phyloP scores from a whole-genome alignment of 2,113 vertebrate species.

The Garra rufa region DNA sequence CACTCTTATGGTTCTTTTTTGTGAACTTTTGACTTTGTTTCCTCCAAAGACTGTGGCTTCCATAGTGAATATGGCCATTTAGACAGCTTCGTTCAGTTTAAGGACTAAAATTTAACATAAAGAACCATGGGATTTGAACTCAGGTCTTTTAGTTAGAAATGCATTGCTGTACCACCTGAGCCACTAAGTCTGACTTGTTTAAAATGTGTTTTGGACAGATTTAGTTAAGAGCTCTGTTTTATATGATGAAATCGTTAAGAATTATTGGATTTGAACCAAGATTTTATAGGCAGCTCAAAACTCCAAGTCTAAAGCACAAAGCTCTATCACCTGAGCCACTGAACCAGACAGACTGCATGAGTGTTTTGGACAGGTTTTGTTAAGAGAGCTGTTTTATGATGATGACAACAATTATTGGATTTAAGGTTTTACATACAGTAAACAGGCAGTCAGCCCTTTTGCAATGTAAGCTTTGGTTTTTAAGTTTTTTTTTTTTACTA shows the following conservation, averaged over 20 bases:
- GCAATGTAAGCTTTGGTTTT: neutral
- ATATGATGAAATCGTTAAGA: too few relatives aligned
- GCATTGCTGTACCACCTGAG: neutral
- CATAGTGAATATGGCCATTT: neutral
- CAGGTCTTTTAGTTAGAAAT: neutral
- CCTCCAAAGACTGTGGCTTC: too few relatives aligned
- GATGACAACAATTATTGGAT: neutral
- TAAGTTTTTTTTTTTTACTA: too few relatives aligned
- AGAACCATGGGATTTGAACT: neutral
- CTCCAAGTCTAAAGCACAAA: accelerated
- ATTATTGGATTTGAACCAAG: too few relatives aligned
- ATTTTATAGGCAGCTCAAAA: too few relatives aligned
- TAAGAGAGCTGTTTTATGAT: neutral
- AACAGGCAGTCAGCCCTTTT: neutral
- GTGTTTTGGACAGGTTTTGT: neutral
- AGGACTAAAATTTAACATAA: neutral
- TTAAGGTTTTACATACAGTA: neutral
- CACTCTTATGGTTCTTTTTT: too few relatives aligned
- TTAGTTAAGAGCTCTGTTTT: too few relatives aligned
- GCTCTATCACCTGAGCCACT: too few relatives aligned
- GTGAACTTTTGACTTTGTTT: too few relatives aligned
- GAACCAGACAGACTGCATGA: neutral
- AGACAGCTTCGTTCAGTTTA: neutral
- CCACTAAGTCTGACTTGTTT: too few relatives aligned
- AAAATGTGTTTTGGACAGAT: too few relatives aligned